phyloP scores from a whole-genome alignment of 2,113 vertebrate genomes.

The Cyprinus carpio region DNA sequence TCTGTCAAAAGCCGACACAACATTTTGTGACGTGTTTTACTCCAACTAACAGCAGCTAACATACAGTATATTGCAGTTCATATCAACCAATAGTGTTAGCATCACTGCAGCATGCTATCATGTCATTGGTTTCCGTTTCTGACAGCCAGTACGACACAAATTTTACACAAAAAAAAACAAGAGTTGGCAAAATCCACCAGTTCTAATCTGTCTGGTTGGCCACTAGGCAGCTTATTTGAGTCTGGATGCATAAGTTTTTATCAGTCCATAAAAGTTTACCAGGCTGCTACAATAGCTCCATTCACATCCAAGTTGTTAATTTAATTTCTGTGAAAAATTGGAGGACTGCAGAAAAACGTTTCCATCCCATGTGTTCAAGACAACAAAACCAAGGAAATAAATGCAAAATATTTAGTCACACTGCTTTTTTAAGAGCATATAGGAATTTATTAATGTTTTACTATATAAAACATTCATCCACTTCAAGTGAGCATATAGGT shows the following conservation, averaged over 20 bases:
- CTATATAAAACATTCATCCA: not conserved
- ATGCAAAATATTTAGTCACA: not conserved
- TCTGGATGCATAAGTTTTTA: not conserved
- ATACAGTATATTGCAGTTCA: not conserved
- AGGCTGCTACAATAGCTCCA: not conserved
- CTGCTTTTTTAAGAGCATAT: not conserved
- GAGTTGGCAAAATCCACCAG: not conserved
- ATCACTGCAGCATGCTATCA: not conserved
- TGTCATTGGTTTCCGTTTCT: not conserved
- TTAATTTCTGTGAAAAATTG: constrained; percentile 9
- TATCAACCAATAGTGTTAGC: not conserved
- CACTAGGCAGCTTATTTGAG: not conserved
- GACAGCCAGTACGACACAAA: not conserved
- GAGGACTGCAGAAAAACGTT: not conserved
- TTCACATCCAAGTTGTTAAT: constrained; percentile 3
- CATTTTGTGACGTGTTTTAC: not conserved
- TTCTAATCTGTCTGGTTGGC: not conserved
- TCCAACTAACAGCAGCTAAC: not conserved
- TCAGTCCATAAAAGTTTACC: constrained; percentile 14
- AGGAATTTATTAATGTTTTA: not conserved
- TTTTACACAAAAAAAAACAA: not conserved
- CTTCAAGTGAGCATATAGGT: not conserved
- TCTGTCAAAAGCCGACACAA: not conserved
- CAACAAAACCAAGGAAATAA: not conserved
- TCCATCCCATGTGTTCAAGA: not conserved